Evolutionary conservation across 2,888 invertebrate species (phyloP).

Genomic region (Acanthosepion lycidas): DNA sequence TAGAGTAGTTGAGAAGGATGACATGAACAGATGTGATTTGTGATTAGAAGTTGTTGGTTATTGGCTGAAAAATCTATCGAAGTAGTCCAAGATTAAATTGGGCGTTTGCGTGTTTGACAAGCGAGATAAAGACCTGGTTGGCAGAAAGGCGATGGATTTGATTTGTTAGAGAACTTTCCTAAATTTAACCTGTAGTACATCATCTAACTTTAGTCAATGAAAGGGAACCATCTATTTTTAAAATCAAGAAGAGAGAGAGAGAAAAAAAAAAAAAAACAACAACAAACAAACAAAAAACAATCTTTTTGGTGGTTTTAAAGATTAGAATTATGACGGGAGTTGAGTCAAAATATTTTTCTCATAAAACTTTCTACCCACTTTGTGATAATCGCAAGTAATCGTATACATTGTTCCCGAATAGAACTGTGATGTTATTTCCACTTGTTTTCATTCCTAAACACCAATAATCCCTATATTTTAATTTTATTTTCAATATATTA

Average conservation of each 20-base stretch:
- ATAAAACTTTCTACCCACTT: too few relatives aligned
- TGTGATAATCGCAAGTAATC: too few relatives aligned
- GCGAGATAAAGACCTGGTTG: not conserved
- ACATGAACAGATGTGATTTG: constrained; percentile 5
- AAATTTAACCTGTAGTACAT: not conserved
- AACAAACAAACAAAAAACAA: too few relatives aligned
- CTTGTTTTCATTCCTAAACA: too few relatives aligned
- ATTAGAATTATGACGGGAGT: too few relatives aligned
- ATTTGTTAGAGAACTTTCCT: not conserved
- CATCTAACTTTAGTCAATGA: not conserved
- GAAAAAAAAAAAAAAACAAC: too few relatives aligned
- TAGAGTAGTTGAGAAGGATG: not conserved
- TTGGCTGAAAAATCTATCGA: not conserved
- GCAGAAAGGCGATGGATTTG: not conserved
- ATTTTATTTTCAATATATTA: too few relatives aligned
- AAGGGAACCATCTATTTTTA: not conserved
- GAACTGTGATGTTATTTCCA: too few relatives aligned
- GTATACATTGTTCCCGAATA: too few relatives aligned
- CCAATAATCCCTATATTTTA: too few relatives aligned
- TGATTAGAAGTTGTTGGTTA: not conserved
- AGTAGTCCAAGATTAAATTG: not conserved
- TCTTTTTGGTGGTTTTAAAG: too few relatives aligned
- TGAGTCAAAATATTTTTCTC: too few relatives aligned
- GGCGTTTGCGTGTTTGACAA: not conserved
- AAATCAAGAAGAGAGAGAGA: not conserved